Percentiles rank a stretch among this genome's conserved stretches.
These are phyloP conservation scores for Xenopus borealis DNA, from an alignment of 2,113 vertebrate species.

Conservation along the genomic window DNA sequence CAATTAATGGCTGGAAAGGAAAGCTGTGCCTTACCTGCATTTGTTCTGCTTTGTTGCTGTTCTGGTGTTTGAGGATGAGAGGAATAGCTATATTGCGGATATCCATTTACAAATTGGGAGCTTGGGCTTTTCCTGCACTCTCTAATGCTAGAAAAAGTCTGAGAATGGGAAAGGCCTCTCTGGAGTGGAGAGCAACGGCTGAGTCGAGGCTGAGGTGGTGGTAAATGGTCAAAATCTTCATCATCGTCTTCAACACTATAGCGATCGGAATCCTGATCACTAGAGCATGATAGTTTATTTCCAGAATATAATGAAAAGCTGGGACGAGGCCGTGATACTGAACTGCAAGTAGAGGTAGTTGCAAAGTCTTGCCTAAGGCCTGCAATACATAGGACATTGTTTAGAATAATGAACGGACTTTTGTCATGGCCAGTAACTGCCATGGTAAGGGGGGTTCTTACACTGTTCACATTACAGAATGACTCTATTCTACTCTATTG, in stretches of 20 bases:
- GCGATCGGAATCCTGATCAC: conserved; percentile 79
- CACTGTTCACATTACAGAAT: too few relatives aligned
- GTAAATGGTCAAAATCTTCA: conserved; percentile 88
- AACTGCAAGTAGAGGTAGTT: conserved; percentile 77
- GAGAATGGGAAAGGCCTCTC: conserved; percentile 86
- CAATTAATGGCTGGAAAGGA: too few relatives aligned
- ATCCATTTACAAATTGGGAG: conserved; percentile 78
- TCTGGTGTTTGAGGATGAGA: conserved; percentile 74
- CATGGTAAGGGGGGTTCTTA: too few relatives aligned
- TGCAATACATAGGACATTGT: conserved; percentile 51
- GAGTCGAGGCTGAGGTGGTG: conserved; percentile 88
- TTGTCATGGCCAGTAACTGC: neutral
- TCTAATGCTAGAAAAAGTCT: conserved; percentile 92
- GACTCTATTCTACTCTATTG: too few relatives aligned
- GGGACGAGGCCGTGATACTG: conserved; percentile 80
- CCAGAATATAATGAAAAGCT: conserved; percentile 76
- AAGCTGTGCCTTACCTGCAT: conserved; percentile 70
- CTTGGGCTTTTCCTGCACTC: conserved; percentile 84
- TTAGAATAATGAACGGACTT: neutral
- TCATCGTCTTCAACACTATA: conserved; percentile 89
- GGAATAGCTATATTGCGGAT: conserved; percentile 74
- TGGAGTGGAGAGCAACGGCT: conserved; percentile 81
- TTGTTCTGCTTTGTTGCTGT: conserved; percentile 73
- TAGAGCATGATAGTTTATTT: conserved; percentile 67
- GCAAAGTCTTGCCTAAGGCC: conserved; percentile 95